These are phyloP conservation scores for Epinotia bilunana DNA, from an alignment of 2,888 invertebrate genomes.

Conservation along the genomic window DNA sequence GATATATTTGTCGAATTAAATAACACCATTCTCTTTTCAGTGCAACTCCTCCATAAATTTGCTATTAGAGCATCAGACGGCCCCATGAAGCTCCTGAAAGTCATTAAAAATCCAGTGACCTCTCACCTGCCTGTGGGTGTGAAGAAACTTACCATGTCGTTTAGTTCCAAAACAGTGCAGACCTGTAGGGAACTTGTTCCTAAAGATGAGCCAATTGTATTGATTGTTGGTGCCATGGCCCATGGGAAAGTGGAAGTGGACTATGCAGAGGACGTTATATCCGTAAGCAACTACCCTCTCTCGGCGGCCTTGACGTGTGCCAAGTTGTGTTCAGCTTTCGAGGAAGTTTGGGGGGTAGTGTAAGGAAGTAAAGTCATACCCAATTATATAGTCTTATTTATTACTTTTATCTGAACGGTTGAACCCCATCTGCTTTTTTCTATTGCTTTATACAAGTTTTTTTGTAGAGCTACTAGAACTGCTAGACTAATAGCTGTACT, in stretches of 20 bases:
- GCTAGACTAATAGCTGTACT: too few species aligned
- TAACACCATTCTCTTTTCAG: constrained; percentile 80
- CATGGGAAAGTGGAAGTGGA: constrained; percentile 95
- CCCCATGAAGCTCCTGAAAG: constrained; percentile 95
- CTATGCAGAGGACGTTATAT: constrained; percentile 95
- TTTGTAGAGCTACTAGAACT: neutral
- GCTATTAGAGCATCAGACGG: constrained; percentile 96
- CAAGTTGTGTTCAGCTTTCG: constrained; percentile 97
- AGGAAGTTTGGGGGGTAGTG: constrained; percentile 94
- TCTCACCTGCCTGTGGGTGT: constrained; percentile 98
- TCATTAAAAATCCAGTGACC: constrained; percentile 98
- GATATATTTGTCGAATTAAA: constrained; percentile 10
- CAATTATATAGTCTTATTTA: constrained; percentile 25
- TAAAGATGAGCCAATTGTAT: constrained; percentile 91
- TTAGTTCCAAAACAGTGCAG: constrained; percentile 88
- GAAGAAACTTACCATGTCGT: constrained; percentile 95
- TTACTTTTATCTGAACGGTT: neutral
- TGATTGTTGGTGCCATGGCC: constrained; percentile 98
- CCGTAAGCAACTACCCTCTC: constrained; percentile 98
- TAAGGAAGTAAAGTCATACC: constrained; percentile 59
- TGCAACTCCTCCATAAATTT: constrained; percentile 98
- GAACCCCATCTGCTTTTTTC: neutral
- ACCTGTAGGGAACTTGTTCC: constrained; percentile 92
- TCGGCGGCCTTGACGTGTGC: constrained; percentile 98
- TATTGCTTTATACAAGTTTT: neutral